Percentiles rank a stretch among this genome's conserved stretches.
Evolutionary conservation across 2,888 invertebrate genomes (phyloP).

Genomic region (Gymnosoma rotundatum): DNA sequence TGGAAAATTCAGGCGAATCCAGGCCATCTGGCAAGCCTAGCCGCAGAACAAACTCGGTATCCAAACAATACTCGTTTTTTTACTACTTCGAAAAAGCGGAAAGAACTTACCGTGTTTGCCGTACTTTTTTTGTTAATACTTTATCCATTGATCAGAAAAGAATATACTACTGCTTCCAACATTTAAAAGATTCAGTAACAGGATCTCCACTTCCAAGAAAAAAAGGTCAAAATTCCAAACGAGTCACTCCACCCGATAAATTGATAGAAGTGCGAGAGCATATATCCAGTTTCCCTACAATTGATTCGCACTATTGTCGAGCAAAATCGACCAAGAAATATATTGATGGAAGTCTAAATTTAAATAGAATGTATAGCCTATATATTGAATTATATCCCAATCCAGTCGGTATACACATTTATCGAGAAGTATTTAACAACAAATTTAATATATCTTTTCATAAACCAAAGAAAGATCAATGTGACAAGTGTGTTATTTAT

Average conservation of each 20-base stretch:
- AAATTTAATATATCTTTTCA: constrained; percentile 40
- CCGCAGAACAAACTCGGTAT: neutral
- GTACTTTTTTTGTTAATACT: constrained; percentile 19
- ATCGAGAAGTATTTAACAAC: constrained; percentile 25
- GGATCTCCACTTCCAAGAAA: too few species aligned
- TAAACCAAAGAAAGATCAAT: constrained; percentile 12
- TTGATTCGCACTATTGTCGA: neutral
- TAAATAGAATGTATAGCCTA: neutral
- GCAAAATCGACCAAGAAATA: neutral
- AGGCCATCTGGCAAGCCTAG: too few species aligned
- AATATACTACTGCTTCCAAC: constrained; percentile 12
- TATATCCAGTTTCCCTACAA: constrained; percentile 3
- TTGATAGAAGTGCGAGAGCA: neutral
- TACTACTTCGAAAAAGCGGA: too few species aligned
- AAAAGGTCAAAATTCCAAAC: neutral
- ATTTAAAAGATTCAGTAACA: too few species aligned
- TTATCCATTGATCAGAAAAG: constrained; percentile 13
- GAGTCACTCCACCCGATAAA: constrained; percentile 5
- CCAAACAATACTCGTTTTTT: neutral
- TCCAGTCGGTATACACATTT: constrained; percentile 3
- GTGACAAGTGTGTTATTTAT: too few species aligned
- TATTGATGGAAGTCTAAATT: neutral
- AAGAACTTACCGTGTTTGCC: neutral
- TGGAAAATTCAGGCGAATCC: too few species aligned
- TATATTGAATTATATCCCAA: neutral